Evolutionary conservation across 2,888 invertebrate species (phyloP).

Genomic region (Drosophila sordidula): DNA sequence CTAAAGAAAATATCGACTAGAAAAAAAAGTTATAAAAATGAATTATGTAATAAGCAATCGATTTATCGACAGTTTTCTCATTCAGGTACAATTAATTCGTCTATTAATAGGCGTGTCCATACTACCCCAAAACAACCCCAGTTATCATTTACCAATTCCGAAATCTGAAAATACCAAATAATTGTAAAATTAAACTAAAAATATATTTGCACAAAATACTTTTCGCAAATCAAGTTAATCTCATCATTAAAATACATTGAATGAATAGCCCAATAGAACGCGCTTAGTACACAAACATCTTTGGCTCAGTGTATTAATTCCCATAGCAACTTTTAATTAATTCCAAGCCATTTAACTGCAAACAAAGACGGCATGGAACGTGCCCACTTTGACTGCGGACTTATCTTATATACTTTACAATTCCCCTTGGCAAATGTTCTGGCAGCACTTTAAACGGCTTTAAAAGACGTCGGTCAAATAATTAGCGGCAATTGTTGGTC

Average conservation of each 20-base stretch:
- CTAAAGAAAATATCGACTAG: too few species aligned
- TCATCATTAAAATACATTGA: slow-evolving; percentile 13
- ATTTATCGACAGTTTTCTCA: too few species aligned
- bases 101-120: too few species aligned
- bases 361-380: slow-evolving; percentile 53
- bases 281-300: slow-evolving; percentile 22
- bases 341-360: slow-evolving; percentile 77
- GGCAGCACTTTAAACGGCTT: slow-evolving; percentile 34
- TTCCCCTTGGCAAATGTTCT: slow-evolving; percentile 53
- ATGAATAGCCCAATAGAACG: not conserved
- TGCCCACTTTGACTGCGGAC: slow-evolving; percentile 35
- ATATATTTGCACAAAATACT: not conserved
- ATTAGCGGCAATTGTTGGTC: slow-evolving; percentile 61
- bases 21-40: too few species aligned
- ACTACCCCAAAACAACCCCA: too few species aligned
- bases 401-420: slow-evolving; percentile 74
- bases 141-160: too few species aligned
- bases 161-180: not conserved
- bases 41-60: too few species aligned
- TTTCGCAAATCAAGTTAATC: not conserved
- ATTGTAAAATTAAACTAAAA: not conserved
- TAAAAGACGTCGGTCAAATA: slow-evolving; percentile 41
- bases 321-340: slow-evolving; percentile 71
- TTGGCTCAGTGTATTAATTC: slow-evolving; percentile 44
- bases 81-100: too few species aligned